Evolutionary conservation across 1,140 invertebrate species (phyloP), one percentile per base, ranked within the genome.

Genomic region (Aradophagus sp.): DNA sequence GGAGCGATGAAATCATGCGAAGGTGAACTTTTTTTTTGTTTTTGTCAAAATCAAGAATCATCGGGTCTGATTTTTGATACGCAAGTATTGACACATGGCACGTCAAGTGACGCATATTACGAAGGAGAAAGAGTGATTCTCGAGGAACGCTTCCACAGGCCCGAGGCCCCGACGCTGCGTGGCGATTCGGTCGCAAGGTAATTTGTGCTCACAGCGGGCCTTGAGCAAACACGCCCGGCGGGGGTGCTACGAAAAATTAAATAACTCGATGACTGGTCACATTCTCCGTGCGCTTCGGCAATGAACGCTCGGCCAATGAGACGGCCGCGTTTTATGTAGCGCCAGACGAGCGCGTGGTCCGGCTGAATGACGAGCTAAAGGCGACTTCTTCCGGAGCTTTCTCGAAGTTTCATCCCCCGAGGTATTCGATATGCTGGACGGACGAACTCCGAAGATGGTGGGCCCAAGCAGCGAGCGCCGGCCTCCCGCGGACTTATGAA

Each of bases 151-250:
- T 75, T 68, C 66, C 56, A 71, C 48, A 63, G 72, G 52, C 36
- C 55, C 53, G 31, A 48, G 32, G 27, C 12, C 35, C 16, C 36
- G 38, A n/a, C 27, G 38, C 34, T 42, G 61, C 55, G 61, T 59
- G 78, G 77, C 80, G 80, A 80, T 81, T 82, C 75, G 77, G 82
- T 84, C 86, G 86, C 83, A 82, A 88, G 86, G 87, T 87, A 89
- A 89, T 89, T 89, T 88, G 87, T 88, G 88, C 86, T 87, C 88
- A 82, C 88, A 88, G 88, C 88, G 80, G 87, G 88, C 78, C 80
- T 69, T 87, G 87, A 87, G 87, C 87, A 89, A 89, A 89, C 87
- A 88, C 78, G 84, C 83, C 74, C 84, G 72, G 73, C 84, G 78
- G 84, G 83, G 83, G 80, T 81, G 81, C 81, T 71, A 83, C 77